Base-by-base conservation (phyloP, 2,888 invertebrate species). In the Entomobrya multifasciata region DNA sequence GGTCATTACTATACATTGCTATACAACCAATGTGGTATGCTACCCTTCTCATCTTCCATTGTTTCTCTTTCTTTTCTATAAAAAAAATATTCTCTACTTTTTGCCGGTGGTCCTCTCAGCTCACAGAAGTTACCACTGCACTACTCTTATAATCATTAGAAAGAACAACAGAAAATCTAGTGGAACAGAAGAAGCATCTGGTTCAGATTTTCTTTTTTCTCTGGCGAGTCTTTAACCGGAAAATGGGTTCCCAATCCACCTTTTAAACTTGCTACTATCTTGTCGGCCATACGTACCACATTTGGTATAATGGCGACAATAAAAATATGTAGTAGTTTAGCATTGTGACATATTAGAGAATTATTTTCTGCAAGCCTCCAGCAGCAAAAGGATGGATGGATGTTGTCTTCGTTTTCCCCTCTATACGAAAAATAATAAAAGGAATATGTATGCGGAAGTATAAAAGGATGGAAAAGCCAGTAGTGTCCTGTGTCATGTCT, bases 181-280 rank as follows among this genome's bases (percentile, higher is more conserved):
- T 27, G 30, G 25, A 27, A 30, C 60, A 60, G 27, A 25, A 15
- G 3, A 5, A 6, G 60, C 8, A 15, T 60, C n/a, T 49, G 60
- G 30, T 17, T 22, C 25, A 25, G 60, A 60, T 27, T 60, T 60
- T 60, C 13, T 60, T 25, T 30, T 27, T 72, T 72, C 72, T 72
- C 72, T 49, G 22, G 72, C n/a, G 52, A 49, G 52, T 49, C 27
- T 72, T 72, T 25, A 52, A 49, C 49, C 11, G 27, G 25, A 52
- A 72, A 57, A 41, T 57, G 57, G 17, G 10, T 41, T 77, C 60
- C 77, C 57, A 77, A 44, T 60, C 36, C 44, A 77, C 36, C 20
- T 77, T 77, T 57, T 41, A 77, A 77, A 44, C 36, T 77, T n/a
- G 36, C 13, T n/a, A 27, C 15, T n/a, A 47, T 57, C 55, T 57